phyloP scores from a whole-genome alignment of 2,888 invertebrate species.

The Drosophila yooni region DNA sequence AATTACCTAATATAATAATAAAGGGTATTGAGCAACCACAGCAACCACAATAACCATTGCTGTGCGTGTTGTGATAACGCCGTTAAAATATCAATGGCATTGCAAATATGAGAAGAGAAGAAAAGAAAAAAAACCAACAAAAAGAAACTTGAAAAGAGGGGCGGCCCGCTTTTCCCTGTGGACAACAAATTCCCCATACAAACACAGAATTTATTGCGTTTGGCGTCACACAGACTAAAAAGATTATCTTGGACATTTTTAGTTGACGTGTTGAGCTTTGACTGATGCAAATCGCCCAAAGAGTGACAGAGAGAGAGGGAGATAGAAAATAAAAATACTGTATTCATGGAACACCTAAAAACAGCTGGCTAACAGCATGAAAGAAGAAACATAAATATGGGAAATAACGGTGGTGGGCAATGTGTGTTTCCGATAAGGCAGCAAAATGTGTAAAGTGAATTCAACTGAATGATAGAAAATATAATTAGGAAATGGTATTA shows the following conservation, averaged over 20 bases:
- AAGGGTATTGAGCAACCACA: slow-evolving; percentile 3
- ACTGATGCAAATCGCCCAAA: slow-evolving; percentile 53
- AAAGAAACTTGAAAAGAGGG: slow-evolving; percentile 9
- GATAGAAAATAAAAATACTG: background rate
- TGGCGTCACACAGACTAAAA: slow-evolving; percentile 32
- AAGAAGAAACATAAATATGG: slow-evolving; percentile 4
- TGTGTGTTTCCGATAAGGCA: slow-evolving; percentile 43
- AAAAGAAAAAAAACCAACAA: background rate
- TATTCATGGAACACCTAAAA: slow-evolving; percentile 36
- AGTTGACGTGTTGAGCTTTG: slow-evolving; percentile 24
- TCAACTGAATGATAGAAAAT: slow-evolving; percentile 26
- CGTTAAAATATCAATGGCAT: slow-evolving; percentile 15
- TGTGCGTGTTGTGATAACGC: slow-evolving; percentile 26
- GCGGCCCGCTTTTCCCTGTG: background rate
- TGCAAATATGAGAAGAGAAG: slow-evolving; percentile 18
- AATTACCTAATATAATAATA: background rate
- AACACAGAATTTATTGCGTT: slow-evolving; percentile 7
- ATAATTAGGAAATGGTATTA: slow-evolving; percentile 23
- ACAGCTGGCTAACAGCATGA: slow-evolving; percentile 4
- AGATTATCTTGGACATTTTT: slow-evolving; percentile 62
- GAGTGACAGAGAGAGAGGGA: slow-evolving; percentile 3
- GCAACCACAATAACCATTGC: slow-evolving; percentile 1
- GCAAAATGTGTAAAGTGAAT: slow-evolving; percentile 42
- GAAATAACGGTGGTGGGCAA: slow-evolving; percentile 24
- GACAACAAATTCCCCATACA: background rate